Percentiles rank a stretch among this genome's conserved stretches.
phyloP scores from a whole-genome alignment of 2,113 vertebrate species.

The Myotis davidii region DNA sequence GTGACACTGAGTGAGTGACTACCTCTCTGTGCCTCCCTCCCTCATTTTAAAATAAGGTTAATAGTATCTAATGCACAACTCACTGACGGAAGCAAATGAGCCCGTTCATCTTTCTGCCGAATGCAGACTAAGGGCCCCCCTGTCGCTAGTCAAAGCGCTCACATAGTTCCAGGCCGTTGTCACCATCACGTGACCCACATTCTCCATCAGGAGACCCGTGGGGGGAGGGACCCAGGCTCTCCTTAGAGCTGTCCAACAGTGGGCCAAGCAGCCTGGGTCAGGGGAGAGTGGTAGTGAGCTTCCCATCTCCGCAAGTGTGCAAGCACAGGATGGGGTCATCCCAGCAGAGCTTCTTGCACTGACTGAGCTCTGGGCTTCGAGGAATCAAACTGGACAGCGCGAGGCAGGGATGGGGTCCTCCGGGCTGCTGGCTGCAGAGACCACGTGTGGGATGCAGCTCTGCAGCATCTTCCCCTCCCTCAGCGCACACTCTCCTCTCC shows the following conservation, averaged over 20 bases:
- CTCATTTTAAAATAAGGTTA: not conserved
- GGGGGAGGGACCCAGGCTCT: not conserved
- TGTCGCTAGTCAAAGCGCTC: not conserved
- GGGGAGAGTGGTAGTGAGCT: not conserved
- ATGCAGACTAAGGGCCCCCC: not conserved
- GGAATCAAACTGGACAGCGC: not conserved
- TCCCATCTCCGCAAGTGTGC: not conserved
- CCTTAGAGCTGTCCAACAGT: not conserved
- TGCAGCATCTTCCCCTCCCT: not conserved
- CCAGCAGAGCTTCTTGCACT: not conserved
- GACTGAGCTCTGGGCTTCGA: not conserved
- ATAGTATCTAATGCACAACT: not conserved
- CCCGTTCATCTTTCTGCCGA: not conserved
- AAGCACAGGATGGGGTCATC: not conserved
- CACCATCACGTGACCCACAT: not conserved
- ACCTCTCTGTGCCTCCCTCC: not conserved
- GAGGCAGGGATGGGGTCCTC: not conserved
- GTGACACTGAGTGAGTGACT: not conserved
- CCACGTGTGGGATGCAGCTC: not conserved
- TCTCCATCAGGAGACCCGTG: not conserved
- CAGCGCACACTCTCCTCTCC: not conserved
- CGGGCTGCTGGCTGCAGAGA: not conserved
- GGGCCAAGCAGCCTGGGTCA: not conserved
- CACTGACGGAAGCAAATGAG: not conserved
- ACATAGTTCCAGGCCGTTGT: accelerated